Conservation (phyloP, 2,797 vertebrate genomes). For the Neosalanx taihuensis region DNA sequence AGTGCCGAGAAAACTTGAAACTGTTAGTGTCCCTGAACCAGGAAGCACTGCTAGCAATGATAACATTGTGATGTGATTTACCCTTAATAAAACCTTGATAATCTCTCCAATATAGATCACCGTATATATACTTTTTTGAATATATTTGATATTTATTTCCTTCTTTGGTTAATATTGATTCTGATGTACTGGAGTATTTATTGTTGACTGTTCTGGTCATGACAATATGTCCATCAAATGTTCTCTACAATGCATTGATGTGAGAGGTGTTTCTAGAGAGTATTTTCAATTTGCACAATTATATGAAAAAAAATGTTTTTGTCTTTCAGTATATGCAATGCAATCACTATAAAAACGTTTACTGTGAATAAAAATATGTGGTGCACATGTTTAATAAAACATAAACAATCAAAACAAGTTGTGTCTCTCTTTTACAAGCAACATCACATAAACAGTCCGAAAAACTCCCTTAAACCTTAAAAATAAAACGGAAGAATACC, state of each 20-base stretch:
- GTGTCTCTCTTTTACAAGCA: no score
- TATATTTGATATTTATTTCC: background rate
- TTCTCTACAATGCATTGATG: background rate
- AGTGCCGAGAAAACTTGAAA: slow-evolving; percentile 81
- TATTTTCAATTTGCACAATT: background rate
- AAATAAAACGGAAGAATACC: no score
- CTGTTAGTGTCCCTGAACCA: slow-evolving; percentile 83
- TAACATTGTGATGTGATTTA: slow-evolving; percentile 32
- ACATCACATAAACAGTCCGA: no score
- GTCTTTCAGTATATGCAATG: no score
- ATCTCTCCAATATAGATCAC: background rate
- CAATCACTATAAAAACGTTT: background rate
- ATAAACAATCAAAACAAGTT: no score
- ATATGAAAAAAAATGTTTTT: background rate
- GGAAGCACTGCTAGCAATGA: slow-evolving; percentile 64
- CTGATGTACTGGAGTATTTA: slow-evolving; percentile 17
- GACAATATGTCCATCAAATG: background rate
- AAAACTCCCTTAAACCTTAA: no score
- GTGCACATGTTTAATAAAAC: no score
- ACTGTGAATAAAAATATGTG: background rate
- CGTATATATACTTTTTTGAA: background rate
- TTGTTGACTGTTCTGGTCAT: background rate
- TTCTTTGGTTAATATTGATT: background rate
- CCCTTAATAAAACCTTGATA: background rate
- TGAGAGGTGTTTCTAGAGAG: background rate